Percentiles rank a stretch among this genome's conserved stretches.
Conservation (phyloP, 2,113 vertebrate species). For the Hemichromis elongatus region DNA sequence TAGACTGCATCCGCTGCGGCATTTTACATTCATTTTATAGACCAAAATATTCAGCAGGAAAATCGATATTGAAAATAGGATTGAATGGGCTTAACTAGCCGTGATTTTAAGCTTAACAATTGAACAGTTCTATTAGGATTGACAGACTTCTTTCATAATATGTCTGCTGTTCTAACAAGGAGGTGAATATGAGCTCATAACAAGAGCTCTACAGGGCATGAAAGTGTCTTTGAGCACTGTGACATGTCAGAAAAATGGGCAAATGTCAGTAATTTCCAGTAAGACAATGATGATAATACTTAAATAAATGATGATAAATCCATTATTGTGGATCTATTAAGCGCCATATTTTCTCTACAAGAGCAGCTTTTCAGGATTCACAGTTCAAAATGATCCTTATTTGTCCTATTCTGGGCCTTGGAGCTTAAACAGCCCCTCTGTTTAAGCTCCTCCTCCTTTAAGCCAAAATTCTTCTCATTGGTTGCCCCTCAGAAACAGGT, state of each 20-base stretch:
- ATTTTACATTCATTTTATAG: not conserved
- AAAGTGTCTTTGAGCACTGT: not conserved
- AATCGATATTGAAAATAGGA: not conserved
- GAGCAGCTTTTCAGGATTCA: not conserved
- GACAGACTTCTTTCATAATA: not conserved
- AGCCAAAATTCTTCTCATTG: not conserved
- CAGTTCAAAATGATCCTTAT: not conserved
- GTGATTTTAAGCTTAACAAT: fast-evolving
- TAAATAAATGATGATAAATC: not conserved
- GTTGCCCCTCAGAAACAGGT: not conserved
- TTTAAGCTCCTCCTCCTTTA: not conserved
- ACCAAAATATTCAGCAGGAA: not conserved
- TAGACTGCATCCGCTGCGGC: not conserved
- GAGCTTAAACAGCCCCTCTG: not conserved
- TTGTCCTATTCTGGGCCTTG: not conserved
- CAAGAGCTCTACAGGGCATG: not conserved
- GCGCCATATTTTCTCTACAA: not conserved
- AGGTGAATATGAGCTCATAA: not conserved
- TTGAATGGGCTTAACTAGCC: not conserved
- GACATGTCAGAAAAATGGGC: not conserved
- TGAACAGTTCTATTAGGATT: not conserved
- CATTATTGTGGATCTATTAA: not conserved
- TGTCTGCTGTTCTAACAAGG: not conserved
- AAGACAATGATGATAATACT: not conserved
- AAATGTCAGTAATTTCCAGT: not conserved